Evolutionary conservation across 1,140 invertebrate species (phyloP).

Genomic region (Panagrolaimus sp.): DNA sequence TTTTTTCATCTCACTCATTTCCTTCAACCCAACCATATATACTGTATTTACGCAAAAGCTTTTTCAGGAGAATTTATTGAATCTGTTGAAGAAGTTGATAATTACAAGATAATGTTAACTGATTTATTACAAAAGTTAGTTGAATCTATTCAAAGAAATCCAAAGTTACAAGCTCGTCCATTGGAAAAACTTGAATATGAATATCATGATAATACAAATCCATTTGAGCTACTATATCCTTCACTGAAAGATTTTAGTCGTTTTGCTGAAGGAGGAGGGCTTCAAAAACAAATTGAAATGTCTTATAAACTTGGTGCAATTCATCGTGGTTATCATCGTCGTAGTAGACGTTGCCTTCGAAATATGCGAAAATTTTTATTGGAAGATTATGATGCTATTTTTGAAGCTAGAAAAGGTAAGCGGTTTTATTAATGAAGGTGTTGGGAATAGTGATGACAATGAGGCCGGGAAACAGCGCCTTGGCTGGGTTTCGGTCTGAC

Average conservation of each 20-base stretch:
- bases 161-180: not conserved
- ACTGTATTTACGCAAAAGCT: too few relatives aligned
- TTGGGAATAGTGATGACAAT: too few relatives aligned
- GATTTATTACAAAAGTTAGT: not conserved
- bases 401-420: not conserved
- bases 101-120: not conserved
- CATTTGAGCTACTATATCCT: not conserved
- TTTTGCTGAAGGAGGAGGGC: not conserved
- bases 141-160: not conserved
- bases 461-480: too few relatives aligned
- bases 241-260: not conserved
- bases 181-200: not conserved
- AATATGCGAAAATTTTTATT: not conserved
- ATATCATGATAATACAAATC: not conserved
- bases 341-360: not conserved
- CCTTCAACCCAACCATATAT: too few relatives aligned
- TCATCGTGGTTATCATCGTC: not conserved
- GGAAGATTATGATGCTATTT: not conserved
- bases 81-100: not conserved
- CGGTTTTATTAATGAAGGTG: not conserved
- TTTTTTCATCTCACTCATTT: too few relatives aligned
- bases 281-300: not conserved
- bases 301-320: not conserved
- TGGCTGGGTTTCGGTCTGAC: too few relatives aligned
- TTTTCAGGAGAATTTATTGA: slow-evolving; percentile 6